phyloP scores from a whole-genome alignment of 2,888 invertebrate species.

The Ophraella communa region DNA sequence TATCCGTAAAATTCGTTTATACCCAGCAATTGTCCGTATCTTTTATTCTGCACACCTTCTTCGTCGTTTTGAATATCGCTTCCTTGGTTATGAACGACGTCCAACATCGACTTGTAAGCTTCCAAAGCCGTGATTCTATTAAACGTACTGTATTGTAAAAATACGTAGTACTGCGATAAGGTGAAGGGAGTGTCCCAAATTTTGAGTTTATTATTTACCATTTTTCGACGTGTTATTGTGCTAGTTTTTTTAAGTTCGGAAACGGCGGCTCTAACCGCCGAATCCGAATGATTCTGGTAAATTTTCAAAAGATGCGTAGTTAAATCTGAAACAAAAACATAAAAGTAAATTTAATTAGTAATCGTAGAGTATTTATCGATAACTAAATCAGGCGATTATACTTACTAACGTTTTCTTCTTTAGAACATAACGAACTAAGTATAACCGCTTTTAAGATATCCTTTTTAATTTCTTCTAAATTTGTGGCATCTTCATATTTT shows the following conservation, averaged over 20 bases:
- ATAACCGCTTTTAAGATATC: conserved; percentile 67
- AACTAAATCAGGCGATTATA: conserved; percentile 4
- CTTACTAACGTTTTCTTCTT: conserved; percentile 45
- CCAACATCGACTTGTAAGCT: conserved; percentile 38
- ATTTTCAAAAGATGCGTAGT: conserved; percentile 73
- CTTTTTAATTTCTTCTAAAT: conserved; percentile 61
- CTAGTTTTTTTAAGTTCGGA: conserved; percentile 61
- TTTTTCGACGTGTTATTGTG: conserved; percentile 15
- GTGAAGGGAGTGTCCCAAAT: conserved; percentile 52
- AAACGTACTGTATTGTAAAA: conserved; percentile 49
- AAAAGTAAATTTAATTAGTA: no score
- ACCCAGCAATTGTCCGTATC: conserved; percentile 44
- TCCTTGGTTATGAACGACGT: background rate
- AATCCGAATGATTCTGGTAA: conserved; percentile 75
- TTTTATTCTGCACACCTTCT: conserved; percentile 21
- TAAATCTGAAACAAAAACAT: conserved; percentile 59
- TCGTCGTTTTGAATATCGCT: conserved; percentile 10
- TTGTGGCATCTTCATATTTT: conserved; percentile 33
- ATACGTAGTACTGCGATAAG: conserved; percentile 60
- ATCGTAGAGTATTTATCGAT: no score
- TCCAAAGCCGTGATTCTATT: conserved; percentile 36
- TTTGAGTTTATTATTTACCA: conserved; percentile 12
- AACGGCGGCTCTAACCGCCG: conserved; percentile 67
- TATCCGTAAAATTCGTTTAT: conserved; percentile 42
- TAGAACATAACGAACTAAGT: conserved; percentile 70